Evolutionary conservation across 2,888 invertebrate genomes (phyloP).

Genomic region (Brachycybe producta): DNA sequence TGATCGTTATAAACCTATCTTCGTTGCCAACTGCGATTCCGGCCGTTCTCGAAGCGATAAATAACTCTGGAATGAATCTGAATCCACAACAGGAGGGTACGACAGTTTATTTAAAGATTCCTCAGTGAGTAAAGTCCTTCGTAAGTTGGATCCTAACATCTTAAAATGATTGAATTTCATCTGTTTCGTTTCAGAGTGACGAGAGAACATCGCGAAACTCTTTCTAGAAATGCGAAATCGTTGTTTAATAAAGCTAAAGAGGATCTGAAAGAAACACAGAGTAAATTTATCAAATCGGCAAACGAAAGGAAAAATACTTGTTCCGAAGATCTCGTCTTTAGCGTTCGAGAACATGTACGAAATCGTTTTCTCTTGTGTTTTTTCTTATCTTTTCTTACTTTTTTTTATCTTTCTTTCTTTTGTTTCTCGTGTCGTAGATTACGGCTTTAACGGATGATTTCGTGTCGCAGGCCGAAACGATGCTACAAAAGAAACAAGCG

Average conservation of each 20-base stretch:
- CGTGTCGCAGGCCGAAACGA: background rate
- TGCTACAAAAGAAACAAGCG: slow-evolving; percentile 21
- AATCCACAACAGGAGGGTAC: slow-evolving; percentile 93
- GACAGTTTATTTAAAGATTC: slow-evolving; percentile 71
- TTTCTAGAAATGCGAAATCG: slow-evolving; percentile 75
- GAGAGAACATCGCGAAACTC: slow-evolving; percentile 74
- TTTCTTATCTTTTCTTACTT: background rate
- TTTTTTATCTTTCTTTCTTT: background rate
- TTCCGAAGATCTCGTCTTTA: slow-evolving; percentile 54
- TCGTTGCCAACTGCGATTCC: slow-evolving; percentile 77
- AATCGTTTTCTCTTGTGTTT: background rate
- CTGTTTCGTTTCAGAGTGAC: slow-evolving; percentile 50
- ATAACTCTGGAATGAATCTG: slow-evolving; percentile 71
- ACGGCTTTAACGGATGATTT: background rate
- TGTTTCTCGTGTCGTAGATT: background rate
- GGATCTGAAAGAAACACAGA: slow-evolving; percentile 59
- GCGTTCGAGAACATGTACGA: slow-evolving; percentile 45
- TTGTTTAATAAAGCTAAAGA: slow-evolving; percentile 67
- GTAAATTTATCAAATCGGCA: slow-evolving; percentile 52
- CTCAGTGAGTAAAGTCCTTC: slow-evolving; percentile 49
- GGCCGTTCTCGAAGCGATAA: slow-evolving; percentile 57
- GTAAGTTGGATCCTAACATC: background rate
- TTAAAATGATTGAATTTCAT: background rate
- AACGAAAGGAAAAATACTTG: slow-evolving; percentile 52
- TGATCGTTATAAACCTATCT: slow-evolving; percentile 67